Conservation (phyloP, 2,888 invertebrate species). For the Drosophila neonasuta region DNA sequence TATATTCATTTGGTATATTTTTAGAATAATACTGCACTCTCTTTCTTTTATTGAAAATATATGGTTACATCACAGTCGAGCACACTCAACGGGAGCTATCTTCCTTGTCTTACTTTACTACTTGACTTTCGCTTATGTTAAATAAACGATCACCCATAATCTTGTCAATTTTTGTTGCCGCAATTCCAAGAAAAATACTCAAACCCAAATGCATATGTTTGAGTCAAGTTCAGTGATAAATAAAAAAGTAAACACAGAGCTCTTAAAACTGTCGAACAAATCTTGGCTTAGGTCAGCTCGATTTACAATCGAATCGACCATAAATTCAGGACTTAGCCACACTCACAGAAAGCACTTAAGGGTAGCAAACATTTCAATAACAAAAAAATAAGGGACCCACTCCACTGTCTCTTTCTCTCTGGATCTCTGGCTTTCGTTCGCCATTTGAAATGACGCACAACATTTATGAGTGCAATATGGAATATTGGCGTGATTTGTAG, state of each 20-base stretch:
- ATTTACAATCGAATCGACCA: conserved; percentile 35
- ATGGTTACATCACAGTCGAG: too few species aligned
- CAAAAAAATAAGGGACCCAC: not conserved
- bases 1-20: too few species aligned
- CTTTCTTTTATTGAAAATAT: too few species aligned
- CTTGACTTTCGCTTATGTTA: not conserved
- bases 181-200: not conserved
- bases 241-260: conserved; percentile 13
- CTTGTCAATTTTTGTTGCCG: not conserved
- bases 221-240: conserved; percentile 1
- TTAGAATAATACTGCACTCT: too few species aligned
- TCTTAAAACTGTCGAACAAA: conserved; percentile 28
- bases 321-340: conserved; percentile 36
- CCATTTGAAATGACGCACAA: conserved; percentile 22
- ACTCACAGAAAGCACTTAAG: conserved; percentile 36
- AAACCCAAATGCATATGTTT: conserved; percentile 25
- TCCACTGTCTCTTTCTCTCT: not conserved
- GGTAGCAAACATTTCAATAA: conserved; percentile 42
- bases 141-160: not conserved
- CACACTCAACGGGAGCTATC: too few species aligned
- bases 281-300: conserved; percentile 43
- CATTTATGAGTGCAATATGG: conserved; percentile 58
- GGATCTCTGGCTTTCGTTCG: too few species aligned
- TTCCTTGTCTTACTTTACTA: not conserved
- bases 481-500: conserved; percentile 69